Base-by-base conservation (phyloP, 2,113 vertebrate genomes). In the Semicossyphus pulcher region DNA sequence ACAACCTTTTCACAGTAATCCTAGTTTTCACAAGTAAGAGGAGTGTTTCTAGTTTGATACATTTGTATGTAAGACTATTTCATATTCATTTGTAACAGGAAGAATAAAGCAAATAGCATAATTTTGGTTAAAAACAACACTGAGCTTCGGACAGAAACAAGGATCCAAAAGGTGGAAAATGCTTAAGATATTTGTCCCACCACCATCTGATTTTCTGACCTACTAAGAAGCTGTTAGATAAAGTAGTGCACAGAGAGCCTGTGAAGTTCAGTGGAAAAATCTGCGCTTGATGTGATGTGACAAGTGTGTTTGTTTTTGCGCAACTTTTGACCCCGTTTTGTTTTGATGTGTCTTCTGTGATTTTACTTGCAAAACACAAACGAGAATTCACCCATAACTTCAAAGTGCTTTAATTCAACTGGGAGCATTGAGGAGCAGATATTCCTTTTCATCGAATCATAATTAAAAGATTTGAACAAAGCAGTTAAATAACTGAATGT, bases 251-350 rank as follows among this genome's bases (percentile, higher is more conserved):
- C 41, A 12, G 41, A 20, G 16, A 10, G 31, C 57, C 66, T 70
- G 23, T 0, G 59, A 71, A 48, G 42, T 48, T 44, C 23, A 37
- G 52, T 21, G n/a, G 45, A 34, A 53, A 36, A 16, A 25, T 52
- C 69, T 61, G 29, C n/a, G 1, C 48, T 71, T 78, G 66, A 88
- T 80, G 1, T 14, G 57, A 77, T 75, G 68, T 80, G 79, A 80
- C 71, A 18, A 32, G 65, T 41, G 25, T 54, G n/a, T 67, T 80
- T 47, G 51, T 47, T 64, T 18, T 62, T 56, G 62, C 11, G 15
- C 26, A 45, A 65, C 34, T 69, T 59, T 51, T 72, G 60, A 11
- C 11, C 2, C 25, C 60, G 54, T 67, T 45, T 37, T 72, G 49
- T 73, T 78, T 75, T 72, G 32, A 54, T 78, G 56, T 42, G 63